Percentiles rank a stretch among this genome's conserved stretches.
phyloP scores from a whole-genome alignment of 1,140 invertebrate species.

The Leptestheria dahalacensis region DNA sequence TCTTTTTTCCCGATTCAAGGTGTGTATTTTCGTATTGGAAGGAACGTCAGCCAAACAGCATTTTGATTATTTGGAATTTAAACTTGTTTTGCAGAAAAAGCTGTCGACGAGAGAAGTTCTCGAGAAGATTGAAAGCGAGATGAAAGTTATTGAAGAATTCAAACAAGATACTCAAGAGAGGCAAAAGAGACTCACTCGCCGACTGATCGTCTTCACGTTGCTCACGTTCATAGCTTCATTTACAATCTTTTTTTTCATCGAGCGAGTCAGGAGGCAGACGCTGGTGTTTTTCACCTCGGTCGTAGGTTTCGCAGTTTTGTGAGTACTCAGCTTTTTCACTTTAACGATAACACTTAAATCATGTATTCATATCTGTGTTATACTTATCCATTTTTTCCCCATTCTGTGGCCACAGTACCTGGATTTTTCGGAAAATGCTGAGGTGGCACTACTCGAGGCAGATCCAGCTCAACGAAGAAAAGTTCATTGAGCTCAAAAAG shows the following conservation, averaged over 20 bases:
- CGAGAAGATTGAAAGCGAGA: constrained; percentile 59
- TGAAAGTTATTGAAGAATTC: constrained; percentile 62
- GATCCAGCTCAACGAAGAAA: constrained; percentile 60
- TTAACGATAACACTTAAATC: too few species aligned
- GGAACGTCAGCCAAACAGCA: too few species aligned
- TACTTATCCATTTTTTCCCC: constrained; percentile 2
- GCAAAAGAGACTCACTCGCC: constrained; percentile 60
- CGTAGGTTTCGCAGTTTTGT: constrained; percentile 60
- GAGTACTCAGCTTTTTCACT: constrained; percentile 32
- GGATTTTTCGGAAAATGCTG: constrained; percentile 56
- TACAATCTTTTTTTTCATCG: constrained; percentile 51
- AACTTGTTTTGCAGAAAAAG: constrained; percentile 53
- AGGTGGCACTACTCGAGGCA: constrained; percentile 77
- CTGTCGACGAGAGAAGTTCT: constrained; percentile 52
- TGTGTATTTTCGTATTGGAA: too few species aligned
- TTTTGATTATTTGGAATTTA: constrained; percentile 20
- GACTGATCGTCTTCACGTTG: constrained; percentile 61
- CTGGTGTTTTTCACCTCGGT: constrained; percentile 55
- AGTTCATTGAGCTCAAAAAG: constrained; percentile 50
- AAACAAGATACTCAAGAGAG: constrained; percentile 56
- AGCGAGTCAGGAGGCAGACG: constrained; percentile 43
- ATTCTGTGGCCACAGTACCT: constrained; percentile 46
- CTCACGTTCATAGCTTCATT: constrained; percentile 59
- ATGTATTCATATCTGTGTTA: too few species aligned
- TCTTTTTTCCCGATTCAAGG: constrained; percentile 3